Evolutionary conservation across 2,113 vertebrate species (phyloP).

Genomic region (Lathamus discolor): DNA sequence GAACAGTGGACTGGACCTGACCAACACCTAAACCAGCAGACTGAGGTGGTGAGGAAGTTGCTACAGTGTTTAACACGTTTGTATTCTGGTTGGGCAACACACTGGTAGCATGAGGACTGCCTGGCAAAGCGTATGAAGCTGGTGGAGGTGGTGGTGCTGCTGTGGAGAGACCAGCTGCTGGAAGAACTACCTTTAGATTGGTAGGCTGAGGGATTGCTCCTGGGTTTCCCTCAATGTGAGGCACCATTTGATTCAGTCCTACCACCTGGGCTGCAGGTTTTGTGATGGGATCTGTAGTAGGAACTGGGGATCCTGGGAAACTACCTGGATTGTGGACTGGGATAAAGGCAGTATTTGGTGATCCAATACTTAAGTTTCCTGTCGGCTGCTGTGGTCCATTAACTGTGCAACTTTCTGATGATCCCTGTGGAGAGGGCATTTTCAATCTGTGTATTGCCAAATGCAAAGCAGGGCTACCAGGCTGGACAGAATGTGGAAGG

Average conservation of each 20-base stretch:
- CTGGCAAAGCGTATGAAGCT: constrained; percentile 78
- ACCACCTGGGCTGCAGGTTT: constrained; percentile 77
- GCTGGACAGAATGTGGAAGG: constrained; percentile 72
- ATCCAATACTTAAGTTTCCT: constrained; percentile 74
- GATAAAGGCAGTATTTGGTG: constrained; percentile 82
- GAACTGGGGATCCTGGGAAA: constrained; percentile 74
- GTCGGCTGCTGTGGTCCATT: constrained; percentile 74
- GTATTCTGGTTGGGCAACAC: constrained; percentile 75
- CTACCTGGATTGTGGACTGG: constrained; percentile 78
- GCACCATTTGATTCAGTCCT: constrained; percentile 79
- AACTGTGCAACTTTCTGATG: constrained; percentile 72
- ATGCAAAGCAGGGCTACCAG: constrained; percentile 76
- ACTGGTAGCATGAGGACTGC: constrained; percentile 71
- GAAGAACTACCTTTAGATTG: constrained; percentile 81
- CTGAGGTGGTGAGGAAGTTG: constrained; percentile 66
- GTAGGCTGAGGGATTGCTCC: constrained; percentile 76
- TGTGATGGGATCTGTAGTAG: constrained; percentile 74
- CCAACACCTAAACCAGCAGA: constrained; percentile 67
- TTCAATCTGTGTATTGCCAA: constrained; percentile 86
- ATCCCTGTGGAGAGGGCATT: constrained; percentile 71
- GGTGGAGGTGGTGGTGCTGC: constrained; percentile 71
- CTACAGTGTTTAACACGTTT: constrained; percentile 70
- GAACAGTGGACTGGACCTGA: constrained; percentile 77
- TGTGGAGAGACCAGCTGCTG: constrained; percentile 78
- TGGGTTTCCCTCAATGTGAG: constrained; percentile 80